phyloP scores from a whole-genome alignment of 1,140 invertebrate species.

The Drosophila insularis region DNA sequence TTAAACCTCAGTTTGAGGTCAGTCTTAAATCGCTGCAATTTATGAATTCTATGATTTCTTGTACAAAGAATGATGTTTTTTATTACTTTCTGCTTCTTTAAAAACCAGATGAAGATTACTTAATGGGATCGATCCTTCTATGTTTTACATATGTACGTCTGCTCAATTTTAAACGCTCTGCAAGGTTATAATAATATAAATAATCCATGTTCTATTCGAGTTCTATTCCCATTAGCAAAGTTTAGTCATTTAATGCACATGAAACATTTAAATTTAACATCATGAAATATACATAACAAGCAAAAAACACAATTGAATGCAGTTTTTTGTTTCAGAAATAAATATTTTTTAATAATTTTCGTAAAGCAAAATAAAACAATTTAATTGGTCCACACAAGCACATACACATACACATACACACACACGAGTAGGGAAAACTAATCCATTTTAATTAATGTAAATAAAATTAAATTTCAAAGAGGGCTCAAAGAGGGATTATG shows the following conservation, averaged over 20 bases:
- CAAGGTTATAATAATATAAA: no score
- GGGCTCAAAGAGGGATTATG: conserved; percentile 55
- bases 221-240: neutral
- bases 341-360: conserved; percentile 8
- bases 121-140: no score
- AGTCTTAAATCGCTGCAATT: no score
- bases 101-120: no score
- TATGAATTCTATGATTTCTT: no score
- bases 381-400: conserved; percentile 32
- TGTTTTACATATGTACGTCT: no score
- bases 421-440: conserved; percentile 40
- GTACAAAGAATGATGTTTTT: no score
- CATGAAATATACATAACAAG: conserved; percentile 18
- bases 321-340: neutral
- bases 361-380: conserved; percentile 38
- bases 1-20: no score
- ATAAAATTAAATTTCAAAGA: conserved; percentile 69
- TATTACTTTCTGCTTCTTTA: no score
- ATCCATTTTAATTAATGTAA: conserved; percentile 80
- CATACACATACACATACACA: conserved; percentile 13
- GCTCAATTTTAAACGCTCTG: neutral
- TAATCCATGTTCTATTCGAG: neutral
- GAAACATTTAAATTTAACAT: conserved; percentile 5
- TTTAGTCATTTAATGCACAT: conserved; percentile 2
- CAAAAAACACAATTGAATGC: neutral